phyloP scores from a whole-genome alignment of 2,113 vertebrate genomes.

The Piaya cayana region DNA sequence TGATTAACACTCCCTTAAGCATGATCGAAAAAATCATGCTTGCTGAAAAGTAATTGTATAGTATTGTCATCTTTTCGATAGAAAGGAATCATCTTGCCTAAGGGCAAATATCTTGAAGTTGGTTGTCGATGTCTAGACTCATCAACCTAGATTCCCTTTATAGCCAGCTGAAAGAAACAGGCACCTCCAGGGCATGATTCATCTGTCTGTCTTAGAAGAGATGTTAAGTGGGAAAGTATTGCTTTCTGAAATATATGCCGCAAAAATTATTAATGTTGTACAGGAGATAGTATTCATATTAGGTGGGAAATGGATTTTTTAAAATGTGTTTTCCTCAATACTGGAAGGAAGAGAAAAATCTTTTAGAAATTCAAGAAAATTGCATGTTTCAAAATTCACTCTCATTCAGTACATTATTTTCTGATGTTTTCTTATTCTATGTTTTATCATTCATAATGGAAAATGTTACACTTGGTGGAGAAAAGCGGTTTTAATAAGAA shows the following conservation, averaged over 20 bases:
- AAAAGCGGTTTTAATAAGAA: not conserved
- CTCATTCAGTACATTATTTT: not conserved
- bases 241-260: conserved; percentile 19
- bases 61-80: conserved; percentile 43
- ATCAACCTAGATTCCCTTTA: conserved; percentile 70
- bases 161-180: conserved; percentile 59
- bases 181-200: conserved; percentile 67
- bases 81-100: conserved; percentile 38
- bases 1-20: conserved; percentile 41
- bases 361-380: not conserved
- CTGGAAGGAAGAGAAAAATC: not conserved
- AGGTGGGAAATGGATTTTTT: not conserved
- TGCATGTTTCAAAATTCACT: not conserved
- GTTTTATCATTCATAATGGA: not conserved
- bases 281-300: not conserved
- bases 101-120: conserved; percentile 48
- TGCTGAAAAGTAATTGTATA: conserved; percentile 39
- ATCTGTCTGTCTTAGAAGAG: conserved; percentile 52
- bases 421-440: not conserved
- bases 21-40: not conserved
- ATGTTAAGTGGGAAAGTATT: conserved; percentile 21
- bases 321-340: not conserved
- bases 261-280: not conserved
- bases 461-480: not conserved
- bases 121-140: conserved; percentile 65